Evolutionary conservation across 37 sponge, comb jelly and placozoan genomes (phyloP), one percentile per base, ranked within the genome.

Genomic region (Trichoplax adhaerens): DNA sequence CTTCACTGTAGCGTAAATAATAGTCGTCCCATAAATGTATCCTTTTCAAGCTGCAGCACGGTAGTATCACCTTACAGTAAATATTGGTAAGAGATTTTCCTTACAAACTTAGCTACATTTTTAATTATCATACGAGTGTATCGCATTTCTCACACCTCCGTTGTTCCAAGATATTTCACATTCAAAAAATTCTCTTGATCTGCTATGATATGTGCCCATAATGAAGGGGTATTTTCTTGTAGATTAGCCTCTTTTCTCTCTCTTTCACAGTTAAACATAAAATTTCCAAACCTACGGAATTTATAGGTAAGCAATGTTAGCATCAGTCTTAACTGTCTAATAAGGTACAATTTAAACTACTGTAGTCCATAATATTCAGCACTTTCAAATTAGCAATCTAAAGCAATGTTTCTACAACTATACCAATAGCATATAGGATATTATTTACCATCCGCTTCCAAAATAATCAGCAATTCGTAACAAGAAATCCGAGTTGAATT

Each of bases 21-120:
- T 87, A 93, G 66, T 88, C 90, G 77, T 86, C 79, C 99, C 99
- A 98, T 50, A 98, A 73, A 57, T 77, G 64, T 56, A 98, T 74
- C 51, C 87, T 77, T 29, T 91, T 78, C 58, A 95, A 56, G 64
- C 78, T 91, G 55, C 58, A 61, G 48, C 71, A 71, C 53, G 88
- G 85, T 4, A 69, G 60, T 51, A 80, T 48, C 53, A 80, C 48
- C 81, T 80, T 59, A 0, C 55, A n/a, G 1, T 70, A n/a, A 2
- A 48, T 47, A 1, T 55, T 12, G 29, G 69, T 47, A 4, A 4
- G 4, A 48, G 29, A 29, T n/a, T 55, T 6, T 5, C 47, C 52
- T 66, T 50, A 29, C 29, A 29, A 29, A 29, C 29, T 29, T 29
- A 29, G 29, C 29, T 29, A 29, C 29, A 29, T 29, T 29, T 29